Conservation (phyloP, 2,888 invertebrate species). For the Encarsia formosa region DNA sequence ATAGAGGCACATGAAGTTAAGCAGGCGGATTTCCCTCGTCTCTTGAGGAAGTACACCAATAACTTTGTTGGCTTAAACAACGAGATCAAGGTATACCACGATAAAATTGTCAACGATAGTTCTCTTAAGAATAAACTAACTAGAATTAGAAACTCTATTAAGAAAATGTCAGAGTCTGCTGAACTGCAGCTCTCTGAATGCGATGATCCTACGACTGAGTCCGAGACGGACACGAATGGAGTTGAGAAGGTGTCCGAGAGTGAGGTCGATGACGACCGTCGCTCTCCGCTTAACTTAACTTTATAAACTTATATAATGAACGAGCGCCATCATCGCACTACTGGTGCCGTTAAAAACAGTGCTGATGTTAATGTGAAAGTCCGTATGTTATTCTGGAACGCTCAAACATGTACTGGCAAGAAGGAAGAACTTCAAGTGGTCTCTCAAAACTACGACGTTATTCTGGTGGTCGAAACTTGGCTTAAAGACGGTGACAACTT, state of each 20-base stretch:
- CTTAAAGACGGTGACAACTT: too few species aligned
- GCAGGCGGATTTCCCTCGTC: neutral
- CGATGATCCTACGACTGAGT: neutral
- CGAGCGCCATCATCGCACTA: neutral
- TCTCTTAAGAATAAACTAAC: too few species aligned
- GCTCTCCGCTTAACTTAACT: neutral
- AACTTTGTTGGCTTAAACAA: too few species aligned
- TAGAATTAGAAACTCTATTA: too few species aligned
- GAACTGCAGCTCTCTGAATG: too few species aligned
- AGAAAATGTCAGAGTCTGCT: too few species aligned
- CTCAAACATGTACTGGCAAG: too few species aligned
- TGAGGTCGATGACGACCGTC: neutral
- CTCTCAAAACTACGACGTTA: neutral
- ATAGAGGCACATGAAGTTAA: too few species aligned
- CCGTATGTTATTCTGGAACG: too few species aligned
- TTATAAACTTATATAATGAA: neutral
- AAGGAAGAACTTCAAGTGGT: constrained; percentile 1
- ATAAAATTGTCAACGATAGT: too few species aligned
- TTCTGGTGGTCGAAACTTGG: constrained; percentile 8
- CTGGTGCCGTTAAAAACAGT: neutral
- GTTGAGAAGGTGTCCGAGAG: neutral
- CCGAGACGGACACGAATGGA: neutral
- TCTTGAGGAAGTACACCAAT: neutral
- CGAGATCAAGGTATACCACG: too few species aligned
- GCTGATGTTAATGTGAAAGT: neutral